These are phyloP conservation scores for Nematolebias whitei DNA, from an alignment of 2,113 vertebrate genomes.

Conservation along the genomic window DNA sequence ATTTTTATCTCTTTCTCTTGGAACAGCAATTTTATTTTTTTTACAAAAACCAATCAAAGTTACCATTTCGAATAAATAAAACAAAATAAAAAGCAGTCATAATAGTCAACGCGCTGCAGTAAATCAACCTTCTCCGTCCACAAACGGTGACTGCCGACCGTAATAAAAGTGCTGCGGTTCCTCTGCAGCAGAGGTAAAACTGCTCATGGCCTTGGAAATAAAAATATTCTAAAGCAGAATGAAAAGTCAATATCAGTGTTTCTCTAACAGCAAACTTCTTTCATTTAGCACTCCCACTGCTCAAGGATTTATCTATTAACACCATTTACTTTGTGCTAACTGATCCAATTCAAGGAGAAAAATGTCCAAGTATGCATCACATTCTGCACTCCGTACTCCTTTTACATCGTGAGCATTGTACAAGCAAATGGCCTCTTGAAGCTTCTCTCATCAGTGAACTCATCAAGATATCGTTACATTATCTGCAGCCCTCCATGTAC, in stretches of 20 bases:
- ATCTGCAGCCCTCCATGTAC: conserved; percentile 44
- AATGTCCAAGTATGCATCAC: background rate
- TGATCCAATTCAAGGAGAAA: conserved; percentile 13
- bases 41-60: conserved; percentile 70
- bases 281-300: background rate
- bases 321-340: conserved; percentile 10
- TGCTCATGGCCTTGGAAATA: conserved; percentile 5
- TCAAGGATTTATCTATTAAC: conserved; percentile 8
- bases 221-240: conserved; percentile 27
- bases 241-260: conserved; percentile 26
- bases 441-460: conserved; percentile 10
- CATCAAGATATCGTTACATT: conserved; percentile 24
- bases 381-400: background rate
- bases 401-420: conserved; percentile 4
- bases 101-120: background rate
- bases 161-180: conserved; percentile 8
- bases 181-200: conserved; percentile 22
- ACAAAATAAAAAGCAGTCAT: conserved; percentile 18
- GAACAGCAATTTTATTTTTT: conserved; percentile 39
- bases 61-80: conserved; percentile 20
- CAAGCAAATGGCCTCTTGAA: conserved; percentile 25
- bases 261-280: conserved; percentile 16
- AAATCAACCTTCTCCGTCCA: conserved; percentile 1
- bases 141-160: background rate
- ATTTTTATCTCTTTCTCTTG: conserved; percentile 24